phyloP scores from a whole-genome alignment of 2,797 vertebrate genomes.

The Acrossocheilus wenchowensis region DNA sequence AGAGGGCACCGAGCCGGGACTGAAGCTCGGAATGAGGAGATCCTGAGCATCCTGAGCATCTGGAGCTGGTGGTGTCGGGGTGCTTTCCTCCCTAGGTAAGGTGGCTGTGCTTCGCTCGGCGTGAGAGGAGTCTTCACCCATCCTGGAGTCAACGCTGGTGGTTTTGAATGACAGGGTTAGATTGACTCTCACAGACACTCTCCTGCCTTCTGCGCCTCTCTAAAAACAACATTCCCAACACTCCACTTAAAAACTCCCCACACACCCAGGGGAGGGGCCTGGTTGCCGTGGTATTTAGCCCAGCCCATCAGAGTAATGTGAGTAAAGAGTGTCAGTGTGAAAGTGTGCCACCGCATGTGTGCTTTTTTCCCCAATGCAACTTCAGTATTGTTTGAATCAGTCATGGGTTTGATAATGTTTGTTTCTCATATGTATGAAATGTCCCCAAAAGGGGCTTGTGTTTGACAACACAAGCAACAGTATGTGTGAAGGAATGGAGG shows the following conservation, averaged over 20 bases:
- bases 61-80: conserved; percentile 32
- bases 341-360: conserved; percentile 56
- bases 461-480: background rate
- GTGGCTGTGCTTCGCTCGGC: conserved; percentile 72
- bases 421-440: background rate
- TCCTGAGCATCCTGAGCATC: conserved; percentile 69
- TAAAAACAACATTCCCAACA: conserved; percentile 69
- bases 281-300: conserved; percentile 72
- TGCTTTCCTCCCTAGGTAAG: conserved; percentile 51
- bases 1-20: conserved; percentile 67
- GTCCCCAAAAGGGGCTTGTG: background rate
- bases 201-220: conserved; percentile 56
- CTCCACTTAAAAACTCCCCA: conserved; percentile 78
- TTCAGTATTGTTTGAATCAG: conserved; percentile 8
- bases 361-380: conserved; percentile 56
- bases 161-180: conserved; percentile 29
- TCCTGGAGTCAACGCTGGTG: conserved; percentile 61
- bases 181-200: conserved; percentile 49
- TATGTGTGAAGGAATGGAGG: conserved; percentile 18
- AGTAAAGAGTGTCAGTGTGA: conserved; percentile 42
- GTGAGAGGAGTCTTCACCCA: conserved; percentile 84
- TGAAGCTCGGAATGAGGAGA: conserved; percentile 73
- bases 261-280: conserved; percentile 81
- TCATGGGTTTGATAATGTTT: background rate
- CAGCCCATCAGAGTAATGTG: conserved; percentile 65